Base-by-base conservation (phyloP, 2,888 invertebrate genomes). In the Lapara coniferarum region DNA sequence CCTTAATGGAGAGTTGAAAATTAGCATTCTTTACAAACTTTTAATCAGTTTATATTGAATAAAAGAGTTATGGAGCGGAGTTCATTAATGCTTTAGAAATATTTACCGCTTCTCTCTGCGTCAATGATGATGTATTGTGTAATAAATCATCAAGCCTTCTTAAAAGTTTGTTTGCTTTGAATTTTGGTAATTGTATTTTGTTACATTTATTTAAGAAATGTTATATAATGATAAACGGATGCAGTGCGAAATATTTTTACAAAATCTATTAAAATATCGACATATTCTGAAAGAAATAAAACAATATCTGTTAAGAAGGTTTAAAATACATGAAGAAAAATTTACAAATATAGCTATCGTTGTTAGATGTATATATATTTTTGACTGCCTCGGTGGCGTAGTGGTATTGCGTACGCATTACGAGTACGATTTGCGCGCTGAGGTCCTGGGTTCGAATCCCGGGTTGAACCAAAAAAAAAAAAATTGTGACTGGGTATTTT, bases 11-110 rank as follows among this genome's bases (percentile, higher is more conserved):
- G 25, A 16, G 46, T 63, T 19, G 46, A 63, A 63, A 49, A 63
- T 63, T 67, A 67, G 56, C 67, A 56, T 56, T 56, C 56, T 63
- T 49, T 16, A 63, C 13, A 63, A 63, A 63, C 19, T 63, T 63
- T 63, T 63, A 63, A 63, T 63, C 19, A 49, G 71, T 75, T 73
- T 74, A 75, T 75, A 76, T 74, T 77, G 76, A 74, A 76, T 76
- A 72, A 58, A 67, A 70, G 37, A 70, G 52, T 67, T 67, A 14
- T 52, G 44, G 53, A 67, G 66, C 63, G 46, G 10, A 67, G 51
- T 49, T 67, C 19, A 67, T 67, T 67, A 56, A 67, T 56, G 67
- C 44, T 67, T 46, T 56, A 63, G 46, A 49, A 63, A 49, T 44
- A 49, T 63, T 63, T 19, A 49, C 63, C 63, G 63, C 49, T 63